These are phyloP conservation scores for Oryzias sinensis DNA, from an alignment of 2,797 vertebrate species.

Conservation along the genomic window DNA sequence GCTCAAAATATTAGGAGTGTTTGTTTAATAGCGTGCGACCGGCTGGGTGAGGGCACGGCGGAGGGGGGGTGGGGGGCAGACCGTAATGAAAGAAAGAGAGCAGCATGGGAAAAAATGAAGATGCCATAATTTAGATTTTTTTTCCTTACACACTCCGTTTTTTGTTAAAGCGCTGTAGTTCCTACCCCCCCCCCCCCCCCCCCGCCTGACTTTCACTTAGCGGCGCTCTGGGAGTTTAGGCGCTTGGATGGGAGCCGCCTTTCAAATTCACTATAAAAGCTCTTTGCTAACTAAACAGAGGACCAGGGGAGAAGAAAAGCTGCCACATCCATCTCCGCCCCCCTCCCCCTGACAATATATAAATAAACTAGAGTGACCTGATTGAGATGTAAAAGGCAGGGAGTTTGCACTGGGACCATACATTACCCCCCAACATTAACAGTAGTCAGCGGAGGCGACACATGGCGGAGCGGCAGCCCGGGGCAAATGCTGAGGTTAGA, in stretches of 20 bases:
- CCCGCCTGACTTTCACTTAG: constrained; percentile 61
- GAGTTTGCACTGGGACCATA: constrained; percentile 76
- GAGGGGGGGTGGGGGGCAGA: constrained; percentile 18
- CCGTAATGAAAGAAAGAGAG: constrained; percentile 59
- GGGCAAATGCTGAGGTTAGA: constrained; percentile 63
- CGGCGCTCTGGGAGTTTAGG: constrained; percentile 72
- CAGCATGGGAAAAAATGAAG: constrained; percentile 47
- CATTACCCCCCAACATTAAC: constrained; percentile 76
- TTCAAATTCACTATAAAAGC: constrained; percentile 81
- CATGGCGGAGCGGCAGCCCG: constrained; percentile 56
- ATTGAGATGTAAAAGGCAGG: constrained; percentile 81
- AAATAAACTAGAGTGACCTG: constrained; percentile 82
- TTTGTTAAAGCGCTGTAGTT: constrained; percentile 67
- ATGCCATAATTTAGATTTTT: constrained; percentile 43
- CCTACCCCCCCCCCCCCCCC: constrained; percentile 22
- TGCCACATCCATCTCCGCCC: constrained; percentile 71
- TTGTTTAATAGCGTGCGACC: constrained; percentile 99
- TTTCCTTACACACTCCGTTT: constrained; percentile 52
- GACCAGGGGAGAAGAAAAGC: constrained; percentile 47
- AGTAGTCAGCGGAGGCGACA: constrained; percentile 68
- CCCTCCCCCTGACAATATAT: constrained; percentile 72
- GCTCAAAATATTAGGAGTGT: constrained; percentile 99
- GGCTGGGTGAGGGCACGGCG: constrained; percentile 65
- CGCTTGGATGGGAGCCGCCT: constrained; percentile 68
- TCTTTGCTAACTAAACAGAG: constrained; percentile 80